These are phyloP conservation scores for Nasua narica DNA, from an alignment of 2,797 vertebrate species.

Conservation along the genomic window DNA sequence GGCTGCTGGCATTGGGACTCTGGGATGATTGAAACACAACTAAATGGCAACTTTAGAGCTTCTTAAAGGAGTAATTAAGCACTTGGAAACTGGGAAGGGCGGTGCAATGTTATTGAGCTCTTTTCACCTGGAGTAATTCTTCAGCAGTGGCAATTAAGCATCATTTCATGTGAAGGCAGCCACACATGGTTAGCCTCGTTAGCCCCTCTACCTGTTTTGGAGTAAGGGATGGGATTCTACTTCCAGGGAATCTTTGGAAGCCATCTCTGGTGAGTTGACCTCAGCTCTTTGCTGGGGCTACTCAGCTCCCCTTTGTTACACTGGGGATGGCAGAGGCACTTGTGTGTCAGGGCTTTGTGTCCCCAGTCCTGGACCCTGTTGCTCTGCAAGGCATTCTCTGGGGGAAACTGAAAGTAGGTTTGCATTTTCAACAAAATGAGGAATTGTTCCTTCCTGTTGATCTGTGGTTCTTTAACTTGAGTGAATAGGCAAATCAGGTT, in stretches of 20 bases:
- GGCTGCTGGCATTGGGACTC: neutral
- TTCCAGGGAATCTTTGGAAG: slow-evolving; percentile 14
- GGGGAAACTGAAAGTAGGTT: slow-evolving; percentile 39
- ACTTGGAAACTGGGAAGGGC: neutral
- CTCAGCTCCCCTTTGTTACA: neutral
- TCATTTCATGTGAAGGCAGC: neutral
- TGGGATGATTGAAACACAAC: slow-evolving; percentile 1
- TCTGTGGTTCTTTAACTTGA: slow-evolving; percentile 32
- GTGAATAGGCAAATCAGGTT: neutral
- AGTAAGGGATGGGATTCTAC: neutral
- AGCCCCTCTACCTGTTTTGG: neutral
- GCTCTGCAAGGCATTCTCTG: neutral
- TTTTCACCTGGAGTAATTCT: slow-evolving; percentile 29
- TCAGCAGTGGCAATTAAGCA: neutral
- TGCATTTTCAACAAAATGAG: slow-evolving; percentile 14
- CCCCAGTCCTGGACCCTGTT: neutral
- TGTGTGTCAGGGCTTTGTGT: neutral
- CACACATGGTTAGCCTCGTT: neutral
- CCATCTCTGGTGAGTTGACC: slow-evolving; percentile 9
- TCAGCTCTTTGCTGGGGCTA: neutral
- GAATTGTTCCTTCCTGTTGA: slow-evolving; percentile 46
- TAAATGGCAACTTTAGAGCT: slow-evolving; percentile 10
- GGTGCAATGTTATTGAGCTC: neutral
- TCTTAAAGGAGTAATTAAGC: slow-evolving; percentile 24
- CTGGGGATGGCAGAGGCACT: neutral